Evolutionary conservation across 2,113 vertebrate genomes (phyloP), one percentile per base, ranked within the genome.

Genomic region (Lethenteron camtschaticum): DNA sequence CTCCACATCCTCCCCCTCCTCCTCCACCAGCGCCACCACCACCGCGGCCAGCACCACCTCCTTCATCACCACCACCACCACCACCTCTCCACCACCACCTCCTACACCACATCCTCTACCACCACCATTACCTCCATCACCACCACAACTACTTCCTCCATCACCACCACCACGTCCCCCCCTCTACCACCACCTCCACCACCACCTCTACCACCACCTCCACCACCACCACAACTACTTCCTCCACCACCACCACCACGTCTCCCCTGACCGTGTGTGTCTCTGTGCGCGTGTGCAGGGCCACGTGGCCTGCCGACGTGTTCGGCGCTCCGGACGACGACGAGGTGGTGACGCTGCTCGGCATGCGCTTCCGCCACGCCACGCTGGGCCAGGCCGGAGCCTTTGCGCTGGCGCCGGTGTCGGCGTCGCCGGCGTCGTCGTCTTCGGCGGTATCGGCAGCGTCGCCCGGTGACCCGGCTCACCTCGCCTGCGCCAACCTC

Each of bases 281-380:
- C 16, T n/a, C 3, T 41, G 41, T 41, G 5, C 6, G 41, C 6
- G 41, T 7, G 41, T 41, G 18, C 76, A 97, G 91, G 76, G 85
- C 85, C 71, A 76, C 90, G 71, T 99, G 94, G 94, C 94, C 94
- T 60, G 87, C 82, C 0, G 90, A 99, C 73, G 96, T 99, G 77
- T 99, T 99, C 13, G 94, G 94, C 79, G 84, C 81, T 57, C 82
- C 84, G 71, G 82, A 82, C 2, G 94, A 96, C 10, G 80, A 96
- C 71, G 85, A 90, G 0, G 82, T 99, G 73, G 86, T 89, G 77
- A 97, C 94, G 0, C 75, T 99, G 69, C 77, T 97, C 77, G 90
- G 94, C 77, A 95, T 97, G 73, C 94, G 90, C 80, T 99, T 99
- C 80, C 87, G 94, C 55, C 94, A 99, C 78, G 90, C 95, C 81